Conservation (phyloP, 2,888 invertebrate species). For the Brachyptera putata region DNA sequence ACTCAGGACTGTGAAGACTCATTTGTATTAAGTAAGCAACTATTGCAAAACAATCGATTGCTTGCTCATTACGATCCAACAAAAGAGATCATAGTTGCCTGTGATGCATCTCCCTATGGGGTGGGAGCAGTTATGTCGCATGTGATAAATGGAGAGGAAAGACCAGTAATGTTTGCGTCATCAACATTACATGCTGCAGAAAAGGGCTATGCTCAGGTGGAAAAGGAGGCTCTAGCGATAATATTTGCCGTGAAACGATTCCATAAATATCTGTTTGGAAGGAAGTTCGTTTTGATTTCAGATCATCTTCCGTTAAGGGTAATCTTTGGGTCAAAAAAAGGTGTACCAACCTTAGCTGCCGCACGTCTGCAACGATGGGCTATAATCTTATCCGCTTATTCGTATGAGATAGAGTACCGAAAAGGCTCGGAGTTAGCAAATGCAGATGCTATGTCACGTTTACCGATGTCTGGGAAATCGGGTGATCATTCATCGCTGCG, state of each 20-base stretch:
- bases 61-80: slow-evolving; percentile 28
- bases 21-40: slow-evolving; percentile 15
- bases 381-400: slow-evolving; percentile 34
- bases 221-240: slow-evolving; percentile 21
- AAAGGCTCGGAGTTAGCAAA: background rate
- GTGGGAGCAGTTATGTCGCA: slow-evolving; percentile 30
- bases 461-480: background rate
- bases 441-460: slow-evolving; percentile 15
- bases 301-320: slow-evolving; percentile 32
- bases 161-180: slow-evolving; percentile 17
- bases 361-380: slow-evolving; percentile 34
- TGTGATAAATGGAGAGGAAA: slow-evolving; percentile 14
- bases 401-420: slow-evolving; percentile 30
- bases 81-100: slow-evolving; percentile 23
- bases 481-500: background rate
- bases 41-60: background rate
- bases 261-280: slow-evolving; percentile 36
- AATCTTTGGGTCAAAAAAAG: slow-evolving; percentile 34
- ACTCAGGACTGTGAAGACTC: background rate
- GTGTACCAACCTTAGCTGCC: slow-evolving; percentile 35
- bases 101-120: slow-evolving; percentile 30
- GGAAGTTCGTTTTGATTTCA: slow-evolving; percentile 32
- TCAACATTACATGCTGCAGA: slow-evolving; percentile 16
- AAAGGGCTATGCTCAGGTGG: slow-evolving; percentile 22
- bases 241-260: slow-evolving; percentile 29